Percentiles rank a stretch among this genome's conserved stretches.
phyloP scores from a whole-genome alignment of 2,888 invertebrate genomes.

The Cantharis nigra region DNA sequence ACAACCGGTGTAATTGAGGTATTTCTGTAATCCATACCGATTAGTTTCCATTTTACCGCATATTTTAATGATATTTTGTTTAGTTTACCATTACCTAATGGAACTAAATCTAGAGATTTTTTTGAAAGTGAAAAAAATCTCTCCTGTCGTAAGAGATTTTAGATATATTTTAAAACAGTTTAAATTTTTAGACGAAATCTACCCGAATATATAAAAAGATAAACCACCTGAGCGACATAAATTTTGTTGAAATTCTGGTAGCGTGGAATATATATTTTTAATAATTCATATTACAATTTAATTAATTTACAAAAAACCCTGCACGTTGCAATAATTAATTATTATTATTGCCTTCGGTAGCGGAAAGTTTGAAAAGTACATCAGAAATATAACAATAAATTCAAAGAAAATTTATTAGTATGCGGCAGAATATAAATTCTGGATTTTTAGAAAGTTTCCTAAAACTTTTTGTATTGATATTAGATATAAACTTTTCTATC shows the following conservation, averaged over 20 bases:
- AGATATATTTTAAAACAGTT: neutral
- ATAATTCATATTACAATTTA: neutral
- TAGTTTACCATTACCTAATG: no score
- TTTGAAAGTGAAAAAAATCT: no score
- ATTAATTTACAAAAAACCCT: neutral
- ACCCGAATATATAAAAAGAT: neutral
- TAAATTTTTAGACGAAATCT: neutral
- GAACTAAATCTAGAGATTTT: no score
- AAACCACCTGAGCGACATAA: neutral
- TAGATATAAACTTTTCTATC: conserved; percentile 2
- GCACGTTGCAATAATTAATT: neutral
- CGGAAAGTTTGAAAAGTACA: neutral
- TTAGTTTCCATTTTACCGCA: no score
- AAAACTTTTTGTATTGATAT: neutral
- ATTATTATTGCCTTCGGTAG: neutral
- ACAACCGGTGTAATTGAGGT: no score
- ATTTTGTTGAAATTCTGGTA: neutral
- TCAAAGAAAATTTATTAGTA: neutral
- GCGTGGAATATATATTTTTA: neutral
- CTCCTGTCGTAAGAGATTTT: neutral
- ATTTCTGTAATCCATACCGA: no score
- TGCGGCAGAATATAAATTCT: neutral
- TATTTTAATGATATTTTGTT: no score
- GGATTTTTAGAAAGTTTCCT: neutral
- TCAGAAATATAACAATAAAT: neutral